Evolutionary conservation across 2,113 vertebrate species (phyloP).

Genomic region (Oxyura jamaicensis): DNA sequence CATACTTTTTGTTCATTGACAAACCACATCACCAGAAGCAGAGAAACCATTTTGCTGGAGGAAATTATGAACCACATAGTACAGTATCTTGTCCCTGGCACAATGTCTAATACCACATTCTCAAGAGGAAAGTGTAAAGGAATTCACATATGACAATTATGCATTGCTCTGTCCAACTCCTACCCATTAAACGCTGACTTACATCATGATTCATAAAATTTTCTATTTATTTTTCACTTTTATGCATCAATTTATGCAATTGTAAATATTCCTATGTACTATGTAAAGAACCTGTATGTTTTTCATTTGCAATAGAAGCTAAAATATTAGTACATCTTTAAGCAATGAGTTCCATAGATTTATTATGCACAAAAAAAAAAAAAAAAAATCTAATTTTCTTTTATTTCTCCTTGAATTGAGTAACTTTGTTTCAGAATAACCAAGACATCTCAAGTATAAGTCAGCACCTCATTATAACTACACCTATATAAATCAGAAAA

Average conservation of each 20-base stretch:
- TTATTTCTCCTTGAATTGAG: background rate
- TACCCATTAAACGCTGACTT: background rate
- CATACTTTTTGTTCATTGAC: background rate
- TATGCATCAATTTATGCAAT: background rate
- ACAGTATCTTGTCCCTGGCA: background rate
- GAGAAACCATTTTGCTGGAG: background rate
- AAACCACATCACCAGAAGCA: background rate
- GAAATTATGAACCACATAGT: background rate
- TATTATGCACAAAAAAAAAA: background rate
- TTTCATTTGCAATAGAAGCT: background rate
- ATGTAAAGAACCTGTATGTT: background rate
- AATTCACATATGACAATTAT: background rate
- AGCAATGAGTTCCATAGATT: background rate
- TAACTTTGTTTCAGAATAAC: background rate
- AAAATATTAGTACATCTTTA: background rate
- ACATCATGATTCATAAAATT: background rate
- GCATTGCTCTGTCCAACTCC: background rate
- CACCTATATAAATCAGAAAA: background rate
- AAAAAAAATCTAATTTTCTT: background rate
- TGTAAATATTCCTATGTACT: background rate
- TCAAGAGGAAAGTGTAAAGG: background rate
- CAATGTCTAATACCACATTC: background rate
- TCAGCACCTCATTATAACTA: background rate
- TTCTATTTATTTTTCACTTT: conserved; percentile 13
- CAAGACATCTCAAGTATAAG: background rate